phyloP scores from a whole-genome alignment of 2,888 invertebrate genomes.

The Nebria salina region DNA sequence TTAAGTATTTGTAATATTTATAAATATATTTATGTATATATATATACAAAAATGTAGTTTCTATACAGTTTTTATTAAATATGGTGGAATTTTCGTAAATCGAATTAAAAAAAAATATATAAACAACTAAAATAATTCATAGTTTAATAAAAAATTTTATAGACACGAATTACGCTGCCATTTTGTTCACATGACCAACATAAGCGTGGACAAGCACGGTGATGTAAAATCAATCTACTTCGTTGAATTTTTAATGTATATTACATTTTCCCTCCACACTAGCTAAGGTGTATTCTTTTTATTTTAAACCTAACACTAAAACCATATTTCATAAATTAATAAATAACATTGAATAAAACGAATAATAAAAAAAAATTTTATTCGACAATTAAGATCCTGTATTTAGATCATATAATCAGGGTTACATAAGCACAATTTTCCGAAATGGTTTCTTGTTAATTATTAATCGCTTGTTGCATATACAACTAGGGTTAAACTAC shows the following conservation, averaged over 20 bases:
- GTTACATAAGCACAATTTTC: constrained; percentile 38
- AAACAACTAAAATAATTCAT: no score
- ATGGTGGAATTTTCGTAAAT: no score
- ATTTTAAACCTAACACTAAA: no score
- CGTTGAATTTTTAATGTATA: constrained; percentile 13
- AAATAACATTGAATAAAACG: no score
- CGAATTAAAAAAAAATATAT: no score
- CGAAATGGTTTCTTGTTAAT: constrained; percentile 53
- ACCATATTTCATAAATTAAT: background rate
- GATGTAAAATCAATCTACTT: constrained; percentile 11
- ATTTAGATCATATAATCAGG: constrained; percentile 10
- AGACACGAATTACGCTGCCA: background rate
- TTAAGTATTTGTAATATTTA: no score
- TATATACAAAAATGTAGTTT: no score
- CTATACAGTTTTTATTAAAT: no score
- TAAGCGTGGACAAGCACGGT: background rate
- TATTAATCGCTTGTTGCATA: constrained; percentile 59
- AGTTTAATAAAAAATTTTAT: background rate
- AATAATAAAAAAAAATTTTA: background rate
- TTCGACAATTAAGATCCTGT: background rate
- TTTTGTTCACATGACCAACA: background rate
- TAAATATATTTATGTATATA: no score
- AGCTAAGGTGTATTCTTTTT: no score
- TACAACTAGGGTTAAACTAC: constrained; percentile 58
- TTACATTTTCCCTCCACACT: background rate